Evolutionary conservation across 2,797 vertebrate species (phyloP), one percentile per base, ranked within the genome.

Genomic region (Diceros bicornis): DNA sequence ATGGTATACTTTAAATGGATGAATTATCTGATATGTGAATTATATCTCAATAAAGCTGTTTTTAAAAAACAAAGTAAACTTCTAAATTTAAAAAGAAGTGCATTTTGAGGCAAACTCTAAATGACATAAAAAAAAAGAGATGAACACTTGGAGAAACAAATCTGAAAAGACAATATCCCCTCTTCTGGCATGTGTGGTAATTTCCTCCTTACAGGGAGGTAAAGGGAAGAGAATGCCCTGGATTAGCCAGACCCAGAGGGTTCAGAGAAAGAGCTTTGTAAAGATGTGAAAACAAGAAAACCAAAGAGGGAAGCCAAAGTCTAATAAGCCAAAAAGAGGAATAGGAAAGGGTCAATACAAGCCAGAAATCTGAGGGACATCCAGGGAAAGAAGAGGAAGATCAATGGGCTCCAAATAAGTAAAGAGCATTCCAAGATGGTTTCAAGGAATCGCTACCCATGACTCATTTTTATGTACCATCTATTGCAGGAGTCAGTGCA

Each of bases 71-170:
- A 89, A 82, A 71, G 44, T 18, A 55, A 95, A 41, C 21, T 61
- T 74, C 16, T 94, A 90, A 59, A 84, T 69, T 44, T 34, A 90
- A 68, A 72, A 94, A 75, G 18, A 91, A 87, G 17, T 93, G 2
- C 12, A 27, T 55, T 94, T 89, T 62, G 25, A 89, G 29, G 29
- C 23, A 68, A 85, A 57, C 41, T 91, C 20, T 71, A 32, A 85
- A 92, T 77, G 62, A 85, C 34, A 27, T 81, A 27, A 2, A 27
- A 2, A 4, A n/a, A n/a, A 77, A 85, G 50, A 64, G 68, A 72
- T 88, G 44, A 84, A 32, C 14, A 62, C 25, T 14, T 41, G 74
- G 41, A 83, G 41, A 92, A 83, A 52, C 9, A 44, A 74, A 62
- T 50, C 12, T 72, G n/a, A 75, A 52, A 92, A 85, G n/a, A 57